A percentile compares a stretch with the other conserved stretches of the same genome.
phyloP scores from a whole-genome alignment of 2,888 invertebrate genomes.

The Pristionchus mayeri region DNA sequence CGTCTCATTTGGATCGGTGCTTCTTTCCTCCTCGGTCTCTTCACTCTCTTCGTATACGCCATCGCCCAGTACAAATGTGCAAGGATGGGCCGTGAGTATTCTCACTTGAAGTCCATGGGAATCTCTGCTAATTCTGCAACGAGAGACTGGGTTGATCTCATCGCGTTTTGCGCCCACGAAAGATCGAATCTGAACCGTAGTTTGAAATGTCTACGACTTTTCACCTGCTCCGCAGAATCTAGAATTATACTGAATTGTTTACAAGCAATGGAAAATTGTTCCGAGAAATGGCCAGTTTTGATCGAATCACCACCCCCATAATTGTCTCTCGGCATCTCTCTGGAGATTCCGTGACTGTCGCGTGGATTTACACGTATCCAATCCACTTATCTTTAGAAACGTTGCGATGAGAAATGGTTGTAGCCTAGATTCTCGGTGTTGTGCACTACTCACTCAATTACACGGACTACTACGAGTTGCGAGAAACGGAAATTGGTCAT shows the following conservation, averaged over 20 bases:
- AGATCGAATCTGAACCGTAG: too few species aligned
- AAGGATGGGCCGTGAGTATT: slow-evolving; percentile 52
- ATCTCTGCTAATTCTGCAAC: too few species aligned
- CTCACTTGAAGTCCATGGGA: neutral
- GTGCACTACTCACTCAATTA: neutral
- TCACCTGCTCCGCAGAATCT: neutral
- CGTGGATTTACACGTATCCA: neutral
- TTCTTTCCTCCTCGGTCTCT: slow-evolving; percentile 56
- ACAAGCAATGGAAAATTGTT: neutral
- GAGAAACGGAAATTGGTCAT: slow-evolving; percentile 5
- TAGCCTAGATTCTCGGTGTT: neutral
- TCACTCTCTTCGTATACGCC: slow-evolving; percentile 59
- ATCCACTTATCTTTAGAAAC: neutral
- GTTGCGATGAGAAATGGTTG: neutral
- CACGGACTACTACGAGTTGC: neutral
- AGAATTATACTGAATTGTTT: neutral
- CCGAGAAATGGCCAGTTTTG: neutral
- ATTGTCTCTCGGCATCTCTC: neutral
- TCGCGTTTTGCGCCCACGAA: too few species aligned
- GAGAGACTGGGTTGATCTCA: too few species aligned
- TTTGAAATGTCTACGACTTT: too few species aligned
- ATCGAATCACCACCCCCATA: neutral
- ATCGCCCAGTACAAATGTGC: slow-evolving; percentile 57
- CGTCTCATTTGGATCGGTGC: slow-evolving; percentile 57
- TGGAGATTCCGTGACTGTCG: neutral